A percentile compares a stretch with the other conserved stretches of the same genome.
These are phyloP conservation scores for Leguminivora glycinivorella DNA, from an alignment of 1,140 invertebrate genomes.

Conservation along the genomic window DNA sequence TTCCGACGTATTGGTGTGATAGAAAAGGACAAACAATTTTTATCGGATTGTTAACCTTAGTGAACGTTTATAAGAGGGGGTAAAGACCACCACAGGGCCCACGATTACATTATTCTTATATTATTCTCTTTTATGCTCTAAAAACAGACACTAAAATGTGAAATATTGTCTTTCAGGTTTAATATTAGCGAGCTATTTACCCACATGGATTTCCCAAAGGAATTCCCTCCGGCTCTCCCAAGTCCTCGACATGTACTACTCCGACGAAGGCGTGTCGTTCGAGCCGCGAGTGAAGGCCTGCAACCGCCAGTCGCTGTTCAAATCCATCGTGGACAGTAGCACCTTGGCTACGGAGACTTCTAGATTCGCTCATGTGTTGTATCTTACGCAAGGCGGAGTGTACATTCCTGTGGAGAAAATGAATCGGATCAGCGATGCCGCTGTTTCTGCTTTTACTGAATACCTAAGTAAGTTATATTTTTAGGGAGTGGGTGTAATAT, in stretches of 20 bases:
- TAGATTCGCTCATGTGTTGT: conserved; percentile 67
- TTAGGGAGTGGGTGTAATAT: too few relatives aligned
- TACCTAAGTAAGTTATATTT: conserved; percentile 68
- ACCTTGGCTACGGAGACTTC: conserved; percentile 64
- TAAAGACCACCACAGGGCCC: too few relatives aligned
- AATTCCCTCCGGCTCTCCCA: conserved; percentile 81
- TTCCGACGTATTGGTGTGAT: too few relatives aligned
- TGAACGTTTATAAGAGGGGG: too few relatives aligned
- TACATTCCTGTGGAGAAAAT: conserved; percentile 67
- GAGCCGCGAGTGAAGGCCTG: conserved; percentile 80
- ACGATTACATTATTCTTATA: too few relatives aligned
- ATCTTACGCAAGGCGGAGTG: conserved; percentile 66
- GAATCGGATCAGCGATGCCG: conserved; percentile 62
- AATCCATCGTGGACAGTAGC: conserved; percentile 58
- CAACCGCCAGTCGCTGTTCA: conserved; percentile 76
- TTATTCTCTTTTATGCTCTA: too few relatives aligned
- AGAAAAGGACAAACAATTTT: too few relatives aligned
- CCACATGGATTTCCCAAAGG: conserved; percentile 75
- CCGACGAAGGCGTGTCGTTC: conserved; percentile 80
- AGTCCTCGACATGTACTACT: conserved; percentile 86
- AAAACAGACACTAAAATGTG: not conserved
- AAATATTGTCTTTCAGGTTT: conserved; percentile 73
- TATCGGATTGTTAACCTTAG: too few relatives aligned
- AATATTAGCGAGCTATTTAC: conserved; percentile 80
- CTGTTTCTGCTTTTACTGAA: conserved; percentile 62